phyloP scores from a whole-genome alignment of 2,888 invertebrate species.

The Eremobia ochroleuca region DNA sequence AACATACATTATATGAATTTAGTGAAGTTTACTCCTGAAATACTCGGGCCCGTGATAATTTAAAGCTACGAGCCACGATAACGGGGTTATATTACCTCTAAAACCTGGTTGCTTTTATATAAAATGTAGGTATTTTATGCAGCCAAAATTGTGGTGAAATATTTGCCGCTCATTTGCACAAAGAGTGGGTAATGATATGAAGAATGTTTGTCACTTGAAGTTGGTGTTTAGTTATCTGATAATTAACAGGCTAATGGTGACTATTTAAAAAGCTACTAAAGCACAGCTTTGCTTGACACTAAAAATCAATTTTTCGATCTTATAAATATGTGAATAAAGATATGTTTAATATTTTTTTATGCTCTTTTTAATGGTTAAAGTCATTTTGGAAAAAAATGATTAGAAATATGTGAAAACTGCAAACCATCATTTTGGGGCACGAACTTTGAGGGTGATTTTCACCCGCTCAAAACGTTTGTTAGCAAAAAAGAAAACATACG shows the following conservation, averaged over 20 bases:
- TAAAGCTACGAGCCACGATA: conserved; percentile 47
- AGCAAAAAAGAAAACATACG: too few species aligned
- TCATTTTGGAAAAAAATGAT: too few species aligned
- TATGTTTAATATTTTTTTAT: too few species aligned
- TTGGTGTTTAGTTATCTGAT: not conserved
- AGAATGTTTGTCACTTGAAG: not conserved
- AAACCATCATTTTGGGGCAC: too few species aligned
- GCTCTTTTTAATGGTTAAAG: too few species aligned
- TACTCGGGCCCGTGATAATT: conserved; percentile 46
- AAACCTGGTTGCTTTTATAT: conserved; percentile 36
- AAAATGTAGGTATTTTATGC: conserved; percentile 49
- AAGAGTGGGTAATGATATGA: not conserved
- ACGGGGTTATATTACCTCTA: conserved; percentile 41
- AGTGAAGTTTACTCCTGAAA: conserved; percentile 50
- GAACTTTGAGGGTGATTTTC: too few species aligned
- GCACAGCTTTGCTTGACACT: not conserved
- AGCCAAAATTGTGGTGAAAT: conserved; percentile 25
- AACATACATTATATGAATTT: conserved; percentile 56
- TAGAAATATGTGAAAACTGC: too few species aligned
- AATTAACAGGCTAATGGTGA: not conserved
- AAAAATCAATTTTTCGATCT: not conserved
- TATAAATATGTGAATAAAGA: too few species aligned
- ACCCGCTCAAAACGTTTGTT: too few species aligned
- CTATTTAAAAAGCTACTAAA: not conserved
- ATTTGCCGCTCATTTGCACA: conserved; percentile 27